A percentile compares a stretch with the other conserved stretches of the same genome.
These are phyloP conservation scores for Pygoscelis antarcticus DNA, from an alignment of 2,113 vertebrate species.

Conservation along the genomic window DNA sequence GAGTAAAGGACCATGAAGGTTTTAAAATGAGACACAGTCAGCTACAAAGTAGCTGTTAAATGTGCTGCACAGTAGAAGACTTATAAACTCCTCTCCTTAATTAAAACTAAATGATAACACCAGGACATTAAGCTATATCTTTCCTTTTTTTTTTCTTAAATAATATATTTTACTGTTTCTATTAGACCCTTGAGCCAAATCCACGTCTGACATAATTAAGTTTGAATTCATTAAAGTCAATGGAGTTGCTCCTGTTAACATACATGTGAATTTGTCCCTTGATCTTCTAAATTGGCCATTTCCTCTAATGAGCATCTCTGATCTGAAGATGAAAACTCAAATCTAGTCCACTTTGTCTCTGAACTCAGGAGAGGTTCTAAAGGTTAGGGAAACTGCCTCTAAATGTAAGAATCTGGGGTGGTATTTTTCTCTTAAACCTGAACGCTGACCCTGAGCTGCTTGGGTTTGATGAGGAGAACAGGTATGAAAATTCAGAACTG, in stretches of 20 bases:
- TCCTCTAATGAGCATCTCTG: not conserved
- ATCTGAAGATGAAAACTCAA: not conserved
- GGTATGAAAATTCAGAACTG: not conserved
- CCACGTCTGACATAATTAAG: not conserved
- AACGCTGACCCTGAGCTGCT: not conserved
- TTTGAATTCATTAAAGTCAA: not conserved
- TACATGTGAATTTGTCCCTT: not conserved
- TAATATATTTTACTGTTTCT: not conserved
- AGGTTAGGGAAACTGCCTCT: not conserved
- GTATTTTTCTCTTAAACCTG: not conserved
- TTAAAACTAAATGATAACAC: not conserved
- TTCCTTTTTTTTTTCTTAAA: not conserved
- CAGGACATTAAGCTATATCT: not conserved
- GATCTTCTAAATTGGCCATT: not conserved
- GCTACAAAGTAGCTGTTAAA: not conserved
- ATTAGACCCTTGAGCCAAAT: not conserved
- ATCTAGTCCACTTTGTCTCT: not conserved
- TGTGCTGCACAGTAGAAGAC: not conserved
- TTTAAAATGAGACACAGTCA: not conserved
- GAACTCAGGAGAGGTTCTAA: not conserved
- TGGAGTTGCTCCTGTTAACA: not conserved
- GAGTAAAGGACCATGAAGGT: not conserved
- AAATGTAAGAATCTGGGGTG: not conserved
- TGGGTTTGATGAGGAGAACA: not conserved
- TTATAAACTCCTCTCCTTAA: not conserved